Conservation (phyloP, 2,797 vertebrate genomes). For the Platyrinchus mystaceus region DNA sequence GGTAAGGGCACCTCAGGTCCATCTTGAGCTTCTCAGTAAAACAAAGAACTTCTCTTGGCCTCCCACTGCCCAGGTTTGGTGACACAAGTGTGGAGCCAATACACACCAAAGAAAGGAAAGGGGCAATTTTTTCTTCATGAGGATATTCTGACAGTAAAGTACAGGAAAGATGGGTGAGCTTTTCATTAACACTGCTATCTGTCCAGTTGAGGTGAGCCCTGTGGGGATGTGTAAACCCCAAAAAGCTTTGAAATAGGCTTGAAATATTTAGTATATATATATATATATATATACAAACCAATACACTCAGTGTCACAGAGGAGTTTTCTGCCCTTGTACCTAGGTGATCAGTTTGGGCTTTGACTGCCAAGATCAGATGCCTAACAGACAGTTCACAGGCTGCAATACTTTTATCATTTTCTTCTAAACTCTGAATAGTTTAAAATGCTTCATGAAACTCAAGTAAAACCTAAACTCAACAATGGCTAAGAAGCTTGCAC, state of each 20-base stretch:
- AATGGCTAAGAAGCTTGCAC: neutral
- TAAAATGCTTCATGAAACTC: neutral
- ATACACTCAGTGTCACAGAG: neutral
- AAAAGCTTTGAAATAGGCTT: neutral
- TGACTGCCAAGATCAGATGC: neutral
- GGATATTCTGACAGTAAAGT: neutral
- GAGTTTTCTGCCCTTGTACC: neutral
- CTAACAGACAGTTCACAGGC: neutral
- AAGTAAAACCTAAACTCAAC: neutral
- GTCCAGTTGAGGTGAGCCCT: neutral
- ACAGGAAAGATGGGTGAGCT: neutral
- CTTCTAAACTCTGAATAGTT: neutral
- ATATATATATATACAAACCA: no score
- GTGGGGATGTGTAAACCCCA: neutral
- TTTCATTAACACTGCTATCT: neutral
- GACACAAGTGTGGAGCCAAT: rapidly evolving
- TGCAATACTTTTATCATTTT: neutral
- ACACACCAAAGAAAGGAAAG: neutral
- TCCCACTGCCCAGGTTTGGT: neutral
- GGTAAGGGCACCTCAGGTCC: neutral
- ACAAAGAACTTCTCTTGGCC: neutral
- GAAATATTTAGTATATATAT: neutral
- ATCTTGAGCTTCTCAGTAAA: neutral
- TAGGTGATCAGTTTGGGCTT: neutral
- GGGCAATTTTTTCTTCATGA: neutral